phyloP scores from a whole-genome alignment of 2,113 vertebrate species.

The Sardina pilchardus region DNA sequence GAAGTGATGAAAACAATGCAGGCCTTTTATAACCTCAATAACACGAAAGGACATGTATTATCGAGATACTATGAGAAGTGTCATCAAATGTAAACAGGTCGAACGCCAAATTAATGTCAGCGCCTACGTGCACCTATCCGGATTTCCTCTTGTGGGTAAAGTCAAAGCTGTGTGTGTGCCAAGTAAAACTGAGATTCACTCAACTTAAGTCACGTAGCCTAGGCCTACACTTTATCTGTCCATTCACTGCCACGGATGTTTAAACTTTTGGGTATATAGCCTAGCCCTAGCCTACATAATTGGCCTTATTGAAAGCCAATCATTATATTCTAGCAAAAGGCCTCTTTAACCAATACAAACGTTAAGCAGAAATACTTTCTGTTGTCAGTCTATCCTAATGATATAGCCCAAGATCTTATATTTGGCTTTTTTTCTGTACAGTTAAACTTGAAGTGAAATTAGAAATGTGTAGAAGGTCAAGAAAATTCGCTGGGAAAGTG shows the following conservation, averaged over 20 bases:
- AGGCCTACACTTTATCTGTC: background rate
- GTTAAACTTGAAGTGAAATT: background rate
- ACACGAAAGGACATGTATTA: background rate
- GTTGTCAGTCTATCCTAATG: background rate
- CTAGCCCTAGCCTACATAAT: too few relatives aligned
- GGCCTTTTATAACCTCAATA: background rate
- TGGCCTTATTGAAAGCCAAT: too few relatives aligned
- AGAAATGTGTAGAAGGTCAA: background rate
- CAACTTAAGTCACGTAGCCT: background rate
- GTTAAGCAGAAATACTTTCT: background rate
- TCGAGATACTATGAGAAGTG: background rate
- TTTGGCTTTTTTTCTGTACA: background rate
- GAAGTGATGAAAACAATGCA: background rate
- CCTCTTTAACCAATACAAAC: background rate
- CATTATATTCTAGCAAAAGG: too few relatives aligned
- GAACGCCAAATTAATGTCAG: constrained; percentile 16
- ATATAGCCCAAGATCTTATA: background rate
- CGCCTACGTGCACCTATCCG: background rate
- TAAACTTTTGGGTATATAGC: background rate
- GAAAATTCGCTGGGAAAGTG: background rate
- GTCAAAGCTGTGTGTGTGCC: background rate
- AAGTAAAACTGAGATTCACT: background rate
- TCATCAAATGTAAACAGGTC: background rate
- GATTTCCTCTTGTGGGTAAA: background rate
- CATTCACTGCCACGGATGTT: background rate